Conservation (phyloP, 2,797 vertebrate species). For the Acridotheres tristis region DNA sequence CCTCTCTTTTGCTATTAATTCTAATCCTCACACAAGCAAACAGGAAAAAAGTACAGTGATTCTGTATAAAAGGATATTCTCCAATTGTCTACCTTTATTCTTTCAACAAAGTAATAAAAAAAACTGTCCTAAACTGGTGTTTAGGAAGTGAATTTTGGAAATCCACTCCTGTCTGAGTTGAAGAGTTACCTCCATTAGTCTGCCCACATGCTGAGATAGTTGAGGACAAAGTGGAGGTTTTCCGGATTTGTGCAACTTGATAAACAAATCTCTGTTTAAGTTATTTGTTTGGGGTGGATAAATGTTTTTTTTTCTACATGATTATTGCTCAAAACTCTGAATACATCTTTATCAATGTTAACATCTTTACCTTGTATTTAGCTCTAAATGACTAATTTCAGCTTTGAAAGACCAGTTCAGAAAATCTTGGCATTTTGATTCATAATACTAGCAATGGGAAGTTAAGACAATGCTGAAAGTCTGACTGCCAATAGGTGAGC, state of each 20-base stretch:
- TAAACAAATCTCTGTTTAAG: not conserved
- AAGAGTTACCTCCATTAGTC: not conserved
- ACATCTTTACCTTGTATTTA: not conserved
- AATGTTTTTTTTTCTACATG: not conserved
- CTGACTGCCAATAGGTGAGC: not conserved
- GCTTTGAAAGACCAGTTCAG: not conserved
- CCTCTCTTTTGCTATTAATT: not conserved
- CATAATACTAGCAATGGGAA: not conserved
- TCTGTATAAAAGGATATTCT: not conserved
- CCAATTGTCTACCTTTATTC: not conserved
- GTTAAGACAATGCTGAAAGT: not conserved
- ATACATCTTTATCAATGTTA: not conserved
- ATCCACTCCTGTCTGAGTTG: not conserved
- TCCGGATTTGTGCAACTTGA: not conserved
- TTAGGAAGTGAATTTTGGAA: not conserved
- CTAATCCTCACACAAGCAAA: not conserved
- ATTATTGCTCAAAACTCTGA: not conserved
- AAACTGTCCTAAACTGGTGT: not conserved
- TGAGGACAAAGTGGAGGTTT: not conserved
- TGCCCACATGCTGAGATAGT: not conserved
- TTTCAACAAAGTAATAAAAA: not conserved
- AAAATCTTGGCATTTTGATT: not conserved
- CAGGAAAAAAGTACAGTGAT: not conserved
- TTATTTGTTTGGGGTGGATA: not conserved
- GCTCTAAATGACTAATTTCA: not conserved